Evolutionary conservation across 2,797 vertebrate genomes (phyloP).

Genomic region (Typhlichthys eigenmanni): DNA sequence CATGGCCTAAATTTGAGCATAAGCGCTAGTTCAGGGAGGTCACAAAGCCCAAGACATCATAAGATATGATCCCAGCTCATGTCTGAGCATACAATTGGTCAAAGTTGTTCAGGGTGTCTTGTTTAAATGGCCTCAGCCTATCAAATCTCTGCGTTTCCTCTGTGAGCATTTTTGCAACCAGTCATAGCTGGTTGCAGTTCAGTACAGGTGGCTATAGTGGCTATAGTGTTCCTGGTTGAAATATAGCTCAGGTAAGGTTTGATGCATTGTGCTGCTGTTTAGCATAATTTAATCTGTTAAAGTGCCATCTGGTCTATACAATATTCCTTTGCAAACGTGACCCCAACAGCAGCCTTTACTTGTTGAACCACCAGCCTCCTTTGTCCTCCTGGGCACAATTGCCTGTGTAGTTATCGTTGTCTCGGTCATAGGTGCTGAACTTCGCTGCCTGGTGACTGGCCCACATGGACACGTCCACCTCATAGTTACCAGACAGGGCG

Average conservation of each 20-base stretch:
- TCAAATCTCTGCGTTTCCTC: too few species aligned
- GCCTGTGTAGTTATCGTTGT: slow-evolving; percentile 90
- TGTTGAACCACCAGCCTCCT: slow-evolving; percentile 97
- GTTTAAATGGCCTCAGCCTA: too few species aligned
- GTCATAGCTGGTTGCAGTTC: too few species aligned
- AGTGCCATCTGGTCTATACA: background rate
- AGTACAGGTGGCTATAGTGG: too few species aligned
- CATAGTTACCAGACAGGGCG: slow-evolving; percentile 80
- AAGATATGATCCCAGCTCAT: too few species aligned
- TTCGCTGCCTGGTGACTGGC: slow-evolving; percentile 87
- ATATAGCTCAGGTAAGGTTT: background rate
- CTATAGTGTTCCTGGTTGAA: too few species aligned
- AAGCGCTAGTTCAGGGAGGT: too few species aligned
- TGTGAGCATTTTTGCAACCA: too few species aligned
- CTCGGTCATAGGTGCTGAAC: slow-evolving; percentile 91
- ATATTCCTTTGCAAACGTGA: background rate
- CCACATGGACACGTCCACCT: slow-evolving; percentile 85
- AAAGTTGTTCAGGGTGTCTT: too few species aligned
- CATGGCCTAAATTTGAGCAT: too few species aligned
- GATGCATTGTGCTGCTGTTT: background rate
- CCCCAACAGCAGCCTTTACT: slow-evolving; percentile 59
- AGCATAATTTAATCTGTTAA: background rate
- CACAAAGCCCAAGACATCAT: too few species aligned
- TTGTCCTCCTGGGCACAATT: slow-evolving; percentile 91
- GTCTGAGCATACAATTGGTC: too few species aligned